Percentiles rank a stretch among this genome's conserved stretches.
These are phyloP conservation scores for Butorides virescens DNA, from an alignment of 2,113 vertebrate genomes.

Conservation along the genomic window DNA sequence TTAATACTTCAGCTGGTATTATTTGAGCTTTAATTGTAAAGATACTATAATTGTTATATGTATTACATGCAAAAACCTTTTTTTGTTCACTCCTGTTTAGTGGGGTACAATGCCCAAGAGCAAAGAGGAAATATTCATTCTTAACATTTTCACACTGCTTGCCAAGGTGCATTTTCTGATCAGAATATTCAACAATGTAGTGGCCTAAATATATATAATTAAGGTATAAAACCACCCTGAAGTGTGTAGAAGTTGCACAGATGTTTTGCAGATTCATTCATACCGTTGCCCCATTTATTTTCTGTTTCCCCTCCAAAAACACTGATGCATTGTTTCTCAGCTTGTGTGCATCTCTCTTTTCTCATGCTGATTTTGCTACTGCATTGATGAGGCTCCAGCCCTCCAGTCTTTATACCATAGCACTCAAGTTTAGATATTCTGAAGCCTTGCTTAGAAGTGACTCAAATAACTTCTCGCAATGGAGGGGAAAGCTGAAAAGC, in stretches of 20 bases:
- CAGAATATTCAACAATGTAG: neutral
- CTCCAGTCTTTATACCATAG: neutral
- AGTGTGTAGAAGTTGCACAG: neutral
- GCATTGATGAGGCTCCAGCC: neutral
- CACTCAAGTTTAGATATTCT: neutral
- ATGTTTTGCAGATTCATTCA: neutral
- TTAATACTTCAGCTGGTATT: neutral
- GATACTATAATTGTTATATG: neutral
- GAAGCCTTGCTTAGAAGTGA: neutral
- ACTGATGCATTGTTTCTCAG: neutral
- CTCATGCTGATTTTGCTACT: neutral
- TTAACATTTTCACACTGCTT: neutral
- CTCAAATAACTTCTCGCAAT: neutral
- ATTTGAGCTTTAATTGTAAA: neutral
- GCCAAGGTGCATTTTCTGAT: neutral
- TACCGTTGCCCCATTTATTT: neutral
- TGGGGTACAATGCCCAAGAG: neutral
- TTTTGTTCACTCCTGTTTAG: neutral
- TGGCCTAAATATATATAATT: neutral
- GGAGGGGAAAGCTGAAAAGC: slow-evolving; percentile 12
- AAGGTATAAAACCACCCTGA: neutral
- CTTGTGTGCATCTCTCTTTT: neutral
- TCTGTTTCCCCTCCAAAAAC: neutral
- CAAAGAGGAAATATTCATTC: neutral
- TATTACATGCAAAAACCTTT: neutral